Base-by-base conservation (phyloP, 2,888 invertebrate genomes). In the Parnassius orleans region DNA sequence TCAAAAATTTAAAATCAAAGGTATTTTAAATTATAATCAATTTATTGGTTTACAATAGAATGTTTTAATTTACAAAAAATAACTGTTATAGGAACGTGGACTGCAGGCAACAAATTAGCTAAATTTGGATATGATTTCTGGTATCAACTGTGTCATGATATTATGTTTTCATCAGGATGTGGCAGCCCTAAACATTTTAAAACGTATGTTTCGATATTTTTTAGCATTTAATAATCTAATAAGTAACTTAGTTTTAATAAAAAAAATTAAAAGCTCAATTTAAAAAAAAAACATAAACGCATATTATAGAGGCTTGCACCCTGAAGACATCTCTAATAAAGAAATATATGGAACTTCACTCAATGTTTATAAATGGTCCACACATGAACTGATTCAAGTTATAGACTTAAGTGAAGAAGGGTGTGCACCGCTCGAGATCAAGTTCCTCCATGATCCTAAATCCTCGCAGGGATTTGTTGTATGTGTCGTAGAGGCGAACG, bases 61-160 rank as follows among this genome's bases (percentile, higher is more conserved):
- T 44, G 52, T 46, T 3, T 7, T 7, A 41, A 12, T 33, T 33
- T 33, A 33, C 33, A 33, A 5, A 33, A 24, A 33, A 0, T 57
- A 11, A n/a, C 53, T 60, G 65, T 77, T 79, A 66, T 73, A 94
- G 95, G 95, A 10, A 93, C 95, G 0, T 97, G 97, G 97, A 95
- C 95, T 0, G 93, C 93, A 65, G 95, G 95, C 0, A 85, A 93
- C 1, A 90, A 93, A 68, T 79, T 81, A n/a, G 95, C 96, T 0
- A 86, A 93, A 59, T 97, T 96, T 72, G 97, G 97, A 7, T 99
- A 99, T 81, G 99, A 99, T 83, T 99, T 97, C 81, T 99, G 99
- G 99, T 99, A 99, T 81, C 98, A 99, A 79, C 99, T 99, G 0
- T 94, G 96, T 73, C 95, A 96, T 74, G 97, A 99, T 84, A 94